Base-by-base conservation (phyloP, 2,888 invertebrate species). In the Lordiphosa fenestrarum region DNA sequence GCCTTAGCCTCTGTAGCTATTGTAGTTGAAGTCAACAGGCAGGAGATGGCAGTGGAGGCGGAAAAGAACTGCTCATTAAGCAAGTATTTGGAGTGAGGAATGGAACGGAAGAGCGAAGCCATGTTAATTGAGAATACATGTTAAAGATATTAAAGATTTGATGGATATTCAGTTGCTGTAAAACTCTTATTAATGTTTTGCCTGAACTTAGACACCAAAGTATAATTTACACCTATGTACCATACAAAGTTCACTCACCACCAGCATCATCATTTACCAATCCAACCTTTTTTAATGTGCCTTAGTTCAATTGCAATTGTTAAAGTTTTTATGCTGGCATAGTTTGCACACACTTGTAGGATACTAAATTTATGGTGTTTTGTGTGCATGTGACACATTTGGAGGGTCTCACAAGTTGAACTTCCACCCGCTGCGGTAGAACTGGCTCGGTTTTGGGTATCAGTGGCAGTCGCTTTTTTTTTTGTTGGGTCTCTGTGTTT, bases 361-460 rank as follows among this genome's bases (percentile, higher is more conserved):
- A 66, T 63, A 63, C 65, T 62, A 53, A 65, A 75, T 68, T 70
- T 66, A 62, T 73, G 61, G 49, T 59, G 67, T 53, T 68, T 66
- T 70, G 66, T 75, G 63, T 72, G 72, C 61, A 54, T 60, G 53
- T 57, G 57, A 74, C 55, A 30, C 21, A 60, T 63, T 63, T 13
- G 19, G 41, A 52, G 40, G 53, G 47, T 41, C 56, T 47, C 56
- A 53, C 42, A 42, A 47, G 41, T 42, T 57, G 57, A 66, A 41
- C 13, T 37, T 51, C 42, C 35, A 46, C 25, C 15, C 37, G 33
- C 63, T 37, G 44, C 57, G 56, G 56, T 62, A 54, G 61, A 53
- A 56, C 58, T 61, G 50, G 46, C 48, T 74, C 54, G 42, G 19
- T 38, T 69, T 60, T 46, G 38, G 54, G 46, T 50, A 53, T 48